A percentile compares a stretch with the other conserved stretches of the same genome.
phyloP scores from a whole-genome alignment of 2,113 vertebrate genomes.

The Rhabdornis inornatus region DNA sequence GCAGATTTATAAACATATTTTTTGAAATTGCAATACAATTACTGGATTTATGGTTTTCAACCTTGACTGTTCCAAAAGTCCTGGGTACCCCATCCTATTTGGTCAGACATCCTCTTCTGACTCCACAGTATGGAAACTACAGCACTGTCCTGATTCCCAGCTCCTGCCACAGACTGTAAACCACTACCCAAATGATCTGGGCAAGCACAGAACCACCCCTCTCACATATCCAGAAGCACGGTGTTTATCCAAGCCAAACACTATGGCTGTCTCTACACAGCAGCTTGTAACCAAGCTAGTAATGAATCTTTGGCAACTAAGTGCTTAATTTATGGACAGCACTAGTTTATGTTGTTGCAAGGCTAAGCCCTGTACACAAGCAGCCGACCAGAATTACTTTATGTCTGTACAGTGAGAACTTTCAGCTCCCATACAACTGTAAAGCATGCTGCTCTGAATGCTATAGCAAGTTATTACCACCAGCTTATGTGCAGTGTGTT shows the following conservation, averaged over 20 bases:
- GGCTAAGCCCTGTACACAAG: neutral
- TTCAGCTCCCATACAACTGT: neutral
- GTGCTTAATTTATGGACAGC: neutral
- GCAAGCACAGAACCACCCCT: neutral
- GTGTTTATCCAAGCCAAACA: neutral
- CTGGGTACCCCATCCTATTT: neutral
- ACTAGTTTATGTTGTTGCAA: neutral
- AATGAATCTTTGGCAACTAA: neutral
- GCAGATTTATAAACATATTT: neutral
- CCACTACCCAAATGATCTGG: neutral
- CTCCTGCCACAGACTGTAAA: neutral
- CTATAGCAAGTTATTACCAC: neutral
- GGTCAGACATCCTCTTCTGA: neutral
- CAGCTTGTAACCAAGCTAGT: neutral
- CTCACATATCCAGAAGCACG: neutral
- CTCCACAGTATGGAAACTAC: neutral
- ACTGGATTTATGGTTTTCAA: neutral
- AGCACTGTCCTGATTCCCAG: neutral
- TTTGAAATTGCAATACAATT: neutral
- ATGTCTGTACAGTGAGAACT: neutral
- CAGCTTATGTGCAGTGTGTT: neutral
- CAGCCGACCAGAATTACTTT: neutral
- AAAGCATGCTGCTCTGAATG: neutral
- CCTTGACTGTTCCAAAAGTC: neutral
- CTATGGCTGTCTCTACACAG: neutral